A percentile compares a stretch with the other conserved stretches of the same genome.
These are phyloP conservation scores for Vulpes vulpes DNA, from an alignment of 2,113 vertebrate genomes.

Conservation along the genomic window DNA sequence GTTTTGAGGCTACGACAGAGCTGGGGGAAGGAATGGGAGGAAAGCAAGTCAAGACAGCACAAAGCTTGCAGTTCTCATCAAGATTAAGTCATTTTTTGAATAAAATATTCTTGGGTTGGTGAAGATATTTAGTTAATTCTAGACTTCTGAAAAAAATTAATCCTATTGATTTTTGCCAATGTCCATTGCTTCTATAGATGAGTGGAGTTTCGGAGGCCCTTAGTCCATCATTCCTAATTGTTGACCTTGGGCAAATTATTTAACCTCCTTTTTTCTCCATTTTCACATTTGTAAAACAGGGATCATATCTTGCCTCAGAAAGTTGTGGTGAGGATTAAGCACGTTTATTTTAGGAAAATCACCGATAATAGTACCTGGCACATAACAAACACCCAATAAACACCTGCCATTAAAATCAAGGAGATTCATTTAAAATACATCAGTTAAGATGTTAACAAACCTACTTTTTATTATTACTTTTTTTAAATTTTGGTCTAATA, in stretches of 20 bases:
- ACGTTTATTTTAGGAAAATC: constrained; percentile 32
- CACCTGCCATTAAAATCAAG: neutral
- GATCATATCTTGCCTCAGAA: neutral
- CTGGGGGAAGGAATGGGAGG: neutral
- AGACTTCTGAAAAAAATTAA: neutral
- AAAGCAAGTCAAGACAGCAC: neutral
- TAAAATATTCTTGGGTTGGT: neutral
- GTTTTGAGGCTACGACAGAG: neutral
- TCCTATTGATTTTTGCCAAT: neutral
- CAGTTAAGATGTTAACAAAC: neutral
- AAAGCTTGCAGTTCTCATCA: neutral
- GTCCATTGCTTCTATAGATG: neutral
- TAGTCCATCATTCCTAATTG: neutral
- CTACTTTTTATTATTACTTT: neutral
- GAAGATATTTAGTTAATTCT: neutral
- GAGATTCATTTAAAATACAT: neutral
- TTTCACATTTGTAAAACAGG: neutral
- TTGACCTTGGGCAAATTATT: neutral
- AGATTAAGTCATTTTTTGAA: neutral
- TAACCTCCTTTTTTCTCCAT: neutral
- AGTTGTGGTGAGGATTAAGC: neutral
- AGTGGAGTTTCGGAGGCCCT: neutral
- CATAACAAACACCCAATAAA: neutral
- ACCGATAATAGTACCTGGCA: neutral
- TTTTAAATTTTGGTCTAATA: neutral